phyloP scores from a whole-genome alignment of 1,140 invertebrate species.

The Heliothis subflexa region DNA sequence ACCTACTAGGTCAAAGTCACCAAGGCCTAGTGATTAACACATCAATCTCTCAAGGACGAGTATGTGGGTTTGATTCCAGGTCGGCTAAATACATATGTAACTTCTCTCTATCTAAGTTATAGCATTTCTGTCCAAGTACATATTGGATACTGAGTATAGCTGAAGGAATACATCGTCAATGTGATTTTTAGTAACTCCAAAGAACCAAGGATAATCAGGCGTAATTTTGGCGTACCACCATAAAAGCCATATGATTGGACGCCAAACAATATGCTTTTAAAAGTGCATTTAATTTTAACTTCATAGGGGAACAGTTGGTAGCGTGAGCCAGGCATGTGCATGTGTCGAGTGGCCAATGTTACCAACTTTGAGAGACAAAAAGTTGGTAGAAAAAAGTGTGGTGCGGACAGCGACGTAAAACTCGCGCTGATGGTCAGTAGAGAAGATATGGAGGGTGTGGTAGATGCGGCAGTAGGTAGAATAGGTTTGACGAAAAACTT shows the following conservation, averaged over 20 bases:
- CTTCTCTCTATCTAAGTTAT: no score
- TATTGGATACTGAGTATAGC: no score
- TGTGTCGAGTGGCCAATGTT: conserved; percentile 53
- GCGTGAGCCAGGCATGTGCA: conserved; percentile 55
- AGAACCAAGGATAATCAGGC: background rate
- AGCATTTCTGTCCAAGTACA: no score
- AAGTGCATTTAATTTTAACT: conserved; percentile 65
- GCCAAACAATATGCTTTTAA: conserved; percentile 40
- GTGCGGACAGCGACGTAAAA: conserved; percentile 65
- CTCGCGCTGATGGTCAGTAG: conserved; percentile 61
- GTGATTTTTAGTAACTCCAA: no score
- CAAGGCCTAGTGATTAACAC: no score
- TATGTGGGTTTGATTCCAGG: no score
- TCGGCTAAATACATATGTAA: no score
- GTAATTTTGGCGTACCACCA: background rate
- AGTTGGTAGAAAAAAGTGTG: conserved; percentile 62
- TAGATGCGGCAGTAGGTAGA: conserved; percentile 43
- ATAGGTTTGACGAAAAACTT: background rate
- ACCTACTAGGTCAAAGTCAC: no score
- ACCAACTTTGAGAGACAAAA: conserved; percentile 73
- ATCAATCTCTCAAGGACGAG: no score
- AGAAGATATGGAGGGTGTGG: background rate
- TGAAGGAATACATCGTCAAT: no score
- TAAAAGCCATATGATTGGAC: conserved; percentile 18
- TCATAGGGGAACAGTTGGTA: conserved; percentile 52